Percentiles rank a stretch among this genome's conserved stretches.
These are phyloP conservation scores for Onychorhynchus coronatus DNA, from an alignment of 2,113 vertebrate genomes.

Conservation along the genomic window DNA sequence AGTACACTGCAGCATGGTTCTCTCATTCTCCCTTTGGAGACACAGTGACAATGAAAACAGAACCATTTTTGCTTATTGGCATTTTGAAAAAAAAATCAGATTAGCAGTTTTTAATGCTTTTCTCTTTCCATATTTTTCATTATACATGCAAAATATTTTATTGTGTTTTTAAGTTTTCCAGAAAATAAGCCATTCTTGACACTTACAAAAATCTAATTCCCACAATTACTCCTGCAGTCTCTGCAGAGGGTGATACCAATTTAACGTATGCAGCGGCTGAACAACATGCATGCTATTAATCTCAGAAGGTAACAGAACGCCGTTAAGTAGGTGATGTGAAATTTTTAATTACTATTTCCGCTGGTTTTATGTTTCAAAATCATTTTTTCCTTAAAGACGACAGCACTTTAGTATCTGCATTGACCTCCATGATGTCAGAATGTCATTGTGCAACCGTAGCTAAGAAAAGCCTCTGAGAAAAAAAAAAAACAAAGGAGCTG, in stretches of 20 bases:
- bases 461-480: slow-evolving; percentile 69
- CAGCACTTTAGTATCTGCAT: slow-evolving; percentile 61
- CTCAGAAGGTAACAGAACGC: not conserved
- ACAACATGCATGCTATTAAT: slow-evolving; percentile 20
- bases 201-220: not conserved
- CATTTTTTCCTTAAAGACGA: not conserved
- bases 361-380: not conserved
- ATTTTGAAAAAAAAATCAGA: not conserved
- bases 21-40: not conserved
- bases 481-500: slow-evolving; percentile 59
- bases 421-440: slow-evolving; percentile 76
- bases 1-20: not conserved
- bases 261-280: not conserved
- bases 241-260: slow-evolving; percentile 22
- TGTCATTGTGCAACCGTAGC: slow-evolving; percentile 70
- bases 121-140: not conserved
- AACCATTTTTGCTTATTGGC: not conserved
- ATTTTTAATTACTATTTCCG: not conserved
- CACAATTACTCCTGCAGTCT: not conserved
- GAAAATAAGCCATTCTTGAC: not conserved
- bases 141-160: not conserved
- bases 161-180: not conserved
- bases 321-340: not conserved
- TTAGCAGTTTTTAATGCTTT: not conserved
- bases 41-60: not conserved